Conservation (phyloP, 1,140 invertebrate genomes). For the Magallana gigas region DNA sequence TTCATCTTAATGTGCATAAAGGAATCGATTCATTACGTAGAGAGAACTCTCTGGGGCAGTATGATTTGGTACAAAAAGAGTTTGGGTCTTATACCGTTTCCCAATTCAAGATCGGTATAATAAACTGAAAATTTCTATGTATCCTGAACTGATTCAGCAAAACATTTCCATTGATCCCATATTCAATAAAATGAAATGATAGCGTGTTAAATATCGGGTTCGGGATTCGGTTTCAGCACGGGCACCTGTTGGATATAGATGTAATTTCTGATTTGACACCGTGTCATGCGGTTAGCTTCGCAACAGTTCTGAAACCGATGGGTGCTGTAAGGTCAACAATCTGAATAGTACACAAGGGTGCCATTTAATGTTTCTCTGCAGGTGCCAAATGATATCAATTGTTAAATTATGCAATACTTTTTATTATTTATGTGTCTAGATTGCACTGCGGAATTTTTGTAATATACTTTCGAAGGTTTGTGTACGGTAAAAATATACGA, state of each 20-base stretch:
- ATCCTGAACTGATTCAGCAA: background rate
- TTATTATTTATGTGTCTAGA: conserved; percentile 3
- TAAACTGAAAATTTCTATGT: too few relatives aligned
- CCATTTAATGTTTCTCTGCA: background rate
- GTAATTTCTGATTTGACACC: background rate
- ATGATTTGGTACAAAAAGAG: too few relatives aligned
- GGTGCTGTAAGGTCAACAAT: background rate
- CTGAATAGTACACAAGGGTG: background rate
- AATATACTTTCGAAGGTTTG: background rate
- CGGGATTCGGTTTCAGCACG: background rate
- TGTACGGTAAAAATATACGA: background rate
- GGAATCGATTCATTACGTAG: too few relatives aligned
- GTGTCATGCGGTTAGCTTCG: background rate
- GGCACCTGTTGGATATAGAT: conserved; percentile 20
- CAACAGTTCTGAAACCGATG: background rate
- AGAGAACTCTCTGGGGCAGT: too few relatives aligned
- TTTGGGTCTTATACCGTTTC: too few relatives aligned
- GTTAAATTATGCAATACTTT: background rate
- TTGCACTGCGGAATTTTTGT: background rate
- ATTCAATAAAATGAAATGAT: conserved; percentile 1
- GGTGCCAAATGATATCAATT: conserved; percentile 15
- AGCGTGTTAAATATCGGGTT: background rate
- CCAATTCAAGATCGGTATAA: too few relatives aligned
- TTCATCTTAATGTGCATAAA: too few relatives aligned
- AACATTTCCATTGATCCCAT: background rate